A percentile compares a stretch with the other conserved stretches of the same genome.
These are phyloP conservation scores for Chrysemys picta DNA, from an alignment of 2,113 vertebrate species.

Conservation along the genomic window DNA sequence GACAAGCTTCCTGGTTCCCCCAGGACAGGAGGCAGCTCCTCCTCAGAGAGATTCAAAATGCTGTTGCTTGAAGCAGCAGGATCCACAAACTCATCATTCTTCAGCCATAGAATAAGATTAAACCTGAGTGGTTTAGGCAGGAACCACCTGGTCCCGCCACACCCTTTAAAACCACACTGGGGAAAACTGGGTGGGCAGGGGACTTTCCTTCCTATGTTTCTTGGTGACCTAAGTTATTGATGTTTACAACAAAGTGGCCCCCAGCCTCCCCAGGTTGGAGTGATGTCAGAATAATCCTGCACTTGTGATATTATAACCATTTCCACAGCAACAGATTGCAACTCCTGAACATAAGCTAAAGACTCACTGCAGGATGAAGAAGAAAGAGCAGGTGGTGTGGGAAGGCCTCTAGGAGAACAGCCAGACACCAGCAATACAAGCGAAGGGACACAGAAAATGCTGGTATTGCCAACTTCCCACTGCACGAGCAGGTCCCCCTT, in stretches of 20 bases:
- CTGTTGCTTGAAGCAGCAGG: background rate
- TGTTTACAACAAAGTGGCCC: background rate
- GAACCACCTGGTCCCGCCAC: background rate
- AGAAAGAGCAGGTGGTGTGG: background rate
- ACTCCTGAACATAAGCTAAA: background rate
- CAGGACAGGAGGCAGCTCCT: background rate
- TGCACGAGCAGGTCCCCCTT: background rate
- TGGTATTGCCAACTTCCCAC: background rate
- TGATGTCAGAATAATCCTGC: background rate
- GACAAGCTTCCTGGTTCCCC: background rate
- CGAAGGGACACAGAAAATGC: background rate
- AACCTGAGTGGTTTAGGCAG: background rate
- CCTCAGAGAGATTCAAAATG: fast-evolving
- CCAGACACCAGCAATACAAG: fast-evolving
- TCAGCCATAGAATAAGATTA: background rate
- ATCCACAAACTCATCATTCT: background rate
- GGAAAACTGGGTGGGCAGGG: background rate
- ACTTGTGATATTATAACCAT: background rate
- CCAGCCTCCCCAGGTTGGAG: background rate
- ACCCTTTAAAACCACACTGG: background rate
- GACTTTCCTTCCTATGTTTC: background rate
- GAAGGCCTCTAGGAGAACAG: background rate
- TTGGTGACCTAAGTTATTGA: background rate
- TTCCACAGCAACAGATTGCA: background rate
- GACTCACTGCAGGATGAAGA: too few species aligned